A percentile compares a stretch with the other conserved stretches of the same genome.
Evolutionary conservation across 1,140 invertebrate species (phyloP).

Genomic region (Melanaphis sacchari): DNA sequence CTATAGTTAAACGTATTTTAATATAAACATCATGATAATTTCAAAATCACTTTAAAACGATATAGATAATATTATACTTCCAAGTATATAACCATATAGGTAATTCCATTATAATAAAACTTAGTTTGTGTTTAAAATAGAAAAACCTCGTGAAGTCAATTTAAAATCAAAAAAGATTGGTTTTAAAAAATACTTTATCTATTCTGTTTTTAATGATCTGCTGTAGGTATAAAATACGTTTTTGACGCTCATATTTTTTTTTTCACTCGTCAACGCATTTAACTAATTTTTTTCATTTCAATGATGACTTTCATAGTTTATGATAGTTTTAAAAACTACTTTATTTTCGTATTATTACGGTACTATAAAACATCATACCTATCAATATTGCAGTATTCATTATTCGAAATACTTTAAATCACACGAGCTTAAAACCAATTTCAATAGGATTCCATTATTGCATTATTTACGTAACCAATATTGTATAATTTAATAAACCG

Average conservation of each 20-base stretch:
- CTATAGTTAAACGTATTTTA: not conserved
- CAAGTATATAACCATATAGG: not conserved
- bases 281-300: no score
- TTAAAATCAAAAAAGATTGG: not conserved
- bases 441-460: not conserved
- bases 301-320: no score
- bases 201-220: not conserved
- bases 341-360: no score
- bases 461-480: not conserved
- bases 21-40: not conserved
- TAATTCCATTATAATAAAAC: not conserved
- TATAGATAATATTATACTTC: not conserved
- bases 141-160: not conserved
- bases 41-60: not conserved
- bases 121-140: not conserved
- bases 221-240: no score
- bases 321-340: no score
- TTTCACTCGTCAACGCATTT: no score
- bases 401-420: no score
- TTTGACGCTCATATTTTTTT: no score
- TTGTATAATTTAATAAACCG: not conserved
- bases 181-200: not conserved
- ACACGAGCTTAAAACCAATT: not conserved
- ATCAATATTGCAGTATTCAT: no score
- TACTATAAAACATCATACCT: no score